Evolutionary conservation across 2,113 vertebrate species (phyloP), one percentile per base, ranked within the genome.

Genomic region (Okapia johnstoni): DNA sequence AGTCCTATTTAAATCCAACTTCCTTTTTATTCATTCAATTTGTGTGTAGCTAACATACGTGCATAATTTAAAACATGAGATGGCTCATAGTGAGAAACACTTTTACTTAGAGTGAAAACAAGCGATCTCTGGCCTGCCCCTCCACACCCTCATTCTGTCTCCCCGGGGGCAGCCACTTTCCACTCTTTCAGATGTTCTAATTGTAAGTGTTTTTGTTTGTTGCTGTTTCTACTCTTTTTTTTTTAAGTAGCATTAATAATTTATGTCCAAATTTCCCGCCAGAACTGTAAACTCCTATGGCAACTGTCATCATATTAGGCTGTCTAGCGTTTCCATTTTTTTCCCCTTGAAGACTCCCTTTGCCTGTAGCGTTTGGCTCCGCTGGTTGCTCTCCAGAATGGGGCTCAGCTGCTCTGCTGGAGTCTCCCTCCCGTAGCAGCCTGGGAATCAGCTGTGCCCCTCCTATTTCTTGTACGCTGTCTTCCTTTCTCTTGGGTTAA

Each of bases 351-450:
- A 81, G 63, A 28, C 5, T 8, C 40, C 9, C 26, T 14, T 88
- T 15, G 1, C 19, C 2, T 14, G 6, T 7, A 9, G 50, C 6
- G 0, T 23, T 8, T 14, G 7, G 50, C 9, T 17, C 40, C 30
- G 46, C 14, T 13, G 21, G 16, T 25, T 66, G n/a, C n/a, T 52
- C 54, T 54, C 60, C 8, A 13, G 48, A 2, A 9, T 1, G 28
- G 30, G 21, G 30, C 6, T 52, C 28, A 25, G 80, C n/a, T n/a
- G 26, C 70, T 30, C 52, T 26, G 23, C 58, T 7, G 6, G 52
- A 7, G 28, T 55, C 91, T 61, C n/a, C 40, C n/a, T 57, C 85
- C 40, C 48, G 7, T 2, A 0, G 11, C 5, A 40, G 33, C 33
- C 43, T 52, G 46, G 63, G 21, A 43, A 21, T 16, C 1, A 19